Conservation (phyloP, 2,888 invertebrate species). For the Oxytorus armatus region DNA sequence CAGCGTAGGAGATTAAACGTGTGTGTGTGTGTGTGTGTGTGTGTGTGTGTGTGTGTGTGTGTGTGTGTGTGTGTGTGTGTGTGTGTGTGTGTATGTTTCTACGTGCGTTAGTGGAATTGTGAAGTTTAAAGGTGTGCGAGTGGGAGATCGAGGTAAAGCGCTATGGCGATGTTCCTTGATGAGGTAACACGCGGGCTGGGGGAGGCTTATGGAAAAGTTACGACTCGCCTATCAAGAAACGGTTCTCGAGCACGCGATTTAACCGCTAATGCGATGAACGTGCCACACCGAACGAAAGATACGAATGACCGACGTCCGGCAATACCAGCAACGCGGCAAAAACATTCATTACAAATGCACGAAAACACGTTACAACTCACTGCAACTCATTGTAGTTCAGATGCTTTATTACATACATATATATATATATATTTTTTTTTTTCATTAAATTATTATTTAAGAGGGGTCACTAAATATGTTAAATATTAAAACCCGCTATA, state of each 20-base stretch:
- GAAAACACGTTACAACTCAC: background rate
- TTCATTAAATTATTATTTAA: no score
- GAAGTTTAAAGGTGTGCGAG: no score
- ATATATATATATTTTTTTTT: no score
- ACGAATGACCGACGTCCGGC: constrained; percentile 58
- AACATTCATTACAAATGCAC: constrained; percentile 24
- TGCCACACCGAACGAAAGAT: constrained; percentile 56
- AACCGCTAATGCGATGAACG: constrained; percentile 45
- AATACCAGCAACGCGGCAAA: constrained; percentile 14
- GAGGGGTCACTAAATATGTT: no score
- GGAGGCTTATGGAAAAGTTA: constrained; percentile 39
- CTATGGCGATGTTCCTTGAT: constrained; percentile 50
- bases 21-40: constrained; percentile 13
- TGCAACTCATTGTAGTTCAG: no score
- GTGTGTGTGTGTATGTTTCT: no score
- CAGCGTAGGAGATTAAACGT: constrained; percentile 18
- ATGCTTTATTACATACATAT: no score
- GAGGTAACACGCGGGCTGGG: constrained; percentile 45
- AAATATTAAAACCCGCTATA: no score
- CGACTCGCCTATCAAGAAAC: constrained; percentile 50
- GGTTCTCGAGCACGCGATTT: constrained; percentile 58
- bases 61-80: no score
- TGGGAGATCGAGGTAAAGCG: constrained; percentile 35
- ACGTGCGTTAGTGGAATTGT: no score
- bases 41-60: no score